phyloP scores from a whole-genome alignment of 2,113 vertebrate species.

The Paradoxurus hermaphroditus region DNA sequence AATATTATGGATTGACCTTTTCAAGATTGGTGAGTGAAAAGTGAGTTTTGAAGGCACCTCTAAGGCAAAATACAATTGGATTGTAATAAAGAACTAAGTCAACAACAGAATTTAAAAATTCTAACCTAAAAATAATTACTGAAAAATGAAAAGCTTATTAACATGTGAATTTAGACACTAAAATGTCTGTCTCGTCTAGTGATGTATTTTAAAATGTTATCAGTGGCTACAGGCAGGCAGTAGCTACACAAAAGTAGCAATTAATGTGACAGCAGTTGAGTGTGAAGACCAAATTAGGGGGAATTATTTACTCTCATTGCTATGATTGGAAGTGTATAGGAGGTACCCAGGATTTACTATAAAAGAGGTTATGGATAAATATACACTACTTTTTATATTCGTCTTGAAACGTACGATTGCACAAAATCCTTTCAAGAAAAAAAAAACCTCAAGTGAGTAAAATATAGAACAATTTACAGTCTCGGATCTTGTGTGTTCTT shows the following conservation, averaged over 20 bases:
- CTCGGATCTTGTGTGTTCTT: neutral
- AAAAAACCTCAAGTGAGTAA: neutral
- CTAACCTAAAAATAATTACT: constrained; percentile 20
- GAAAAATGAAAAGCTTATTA: constrained; percentile 36
- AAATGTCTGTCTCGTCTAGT: constrained; percentile 24
- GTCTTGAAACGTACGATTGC: constrained; percentile 49
- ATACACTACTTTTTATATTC: constrained; percentile 42
- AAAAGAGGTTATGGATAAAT: constrained; percentile 42
- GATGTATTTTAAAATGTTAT: constrained; percentile 31
- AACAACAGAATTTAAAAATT: constrained; percentile 16
- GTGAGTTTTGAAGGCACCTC: neutral
- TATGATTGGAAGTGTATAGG: neutral
- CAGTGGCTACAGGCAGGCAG: constrained; percentile 22
- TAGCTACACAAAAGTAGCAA: constrained; percentile 41
- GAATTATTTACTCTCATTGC: constrained; percentile 61
- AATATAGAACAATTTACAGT: neutral
- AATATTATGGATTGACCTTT: neutral
- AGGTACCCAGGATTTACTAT: neutral
- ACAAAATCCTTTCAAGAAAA: constrained; percentile 10
- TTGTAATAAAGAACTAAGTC: neutral
- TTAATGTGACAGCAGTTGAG: constrained; percentile 57
- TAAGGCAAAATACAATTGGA: neutral
- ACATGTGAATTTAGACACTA: constrained; percentile 38
- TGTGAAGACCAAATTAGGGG: constrained; percentile 53
- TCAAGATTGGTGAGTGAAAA: neutral